Conservation (phyloP, 2,888 invertebrate genomes). For the Callinectes sapidus region DNA sequence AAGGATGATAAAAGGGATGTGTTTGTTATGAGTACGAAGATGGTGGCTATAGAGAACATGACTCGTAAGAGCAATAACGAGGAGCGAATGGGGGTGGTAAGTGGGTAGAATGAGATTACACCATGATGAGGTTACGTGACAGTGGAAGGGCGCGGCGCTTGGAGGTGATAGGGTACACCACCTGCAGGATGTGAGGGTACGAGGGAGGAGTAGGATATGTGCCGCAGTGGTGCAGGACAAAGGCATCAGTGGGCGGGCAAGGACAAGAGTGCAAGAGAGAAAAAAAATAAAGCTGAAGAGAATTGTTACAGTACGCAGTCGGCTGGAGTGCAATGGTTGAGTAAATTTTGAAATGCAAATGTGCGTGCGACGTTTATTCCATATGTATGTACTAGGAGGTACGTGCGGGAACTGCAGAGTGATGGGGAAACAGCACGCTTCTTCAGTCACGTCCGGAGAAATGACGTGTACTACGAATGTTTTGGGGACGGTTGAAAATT, state of each 20-base stretch:
- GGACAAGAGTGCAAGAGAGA: background rate
- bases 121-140: background rate
- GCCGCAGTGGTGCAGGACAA: constrained; percentile 4
- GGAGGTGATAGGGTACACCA: constrained; percentile 2
- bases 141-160: background rate
- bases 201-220: background rate
- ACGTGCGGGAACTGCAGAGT: background rate
- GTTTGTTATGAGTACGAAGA: background rate
- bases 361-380: background rate
- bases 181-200: constrained; percentile 6
- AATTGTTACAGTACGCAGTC: background rate
- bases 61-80: background rate
- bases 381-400: background rate
- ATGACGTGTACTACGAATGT: background rate
- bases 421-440: background rate
- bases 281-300: background rate
- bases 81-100: background rate
- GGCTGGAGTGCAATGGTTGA: background rate
- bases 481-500: background rate
- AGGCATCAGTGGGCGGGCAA: background rate
- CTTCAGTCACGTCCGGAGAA: background rate
- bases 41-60: background rate
- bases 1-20: background rate
- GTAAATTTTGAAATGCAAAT: background rate
- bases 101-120: background rate